Conservation (phyloP, 2,888 invertebrate genomes). For the Campopleginae sp. region DNA sequence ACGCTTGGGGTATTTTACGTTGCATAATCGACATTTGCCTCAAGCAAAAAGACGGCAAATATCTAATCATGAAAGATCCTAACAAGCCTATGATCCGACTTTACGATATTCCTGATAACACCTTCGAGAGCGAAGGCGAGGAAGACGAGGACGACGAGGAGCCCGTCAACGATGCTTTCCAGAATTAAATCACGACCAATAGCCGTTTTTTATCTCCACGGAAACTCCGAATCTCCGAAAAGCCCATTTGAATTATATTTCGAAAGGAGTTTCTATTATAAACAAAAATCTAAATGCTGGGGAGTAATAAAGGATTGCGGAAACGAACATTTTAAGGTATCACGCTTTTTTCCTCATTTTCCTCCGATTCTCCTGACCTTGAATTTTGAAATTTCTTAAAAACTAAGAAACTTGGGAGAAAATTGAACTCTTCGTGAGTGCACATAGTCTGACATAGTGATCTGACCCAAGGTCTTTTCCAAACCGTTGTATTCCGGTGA, state of each 20-base stretch:
- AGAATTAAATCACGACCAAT: slow-evolving; percentile 74
- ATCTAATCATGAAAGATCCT: slow-evolving; percentile 99
- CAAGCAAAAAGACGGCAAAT: slow-evolving; percentile 98
- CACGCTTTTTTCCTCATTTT: background rate
- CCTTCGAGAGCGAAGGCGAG: slow-evolving; percentile 99
- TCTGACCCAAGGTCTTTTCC: too few relatives aligned
- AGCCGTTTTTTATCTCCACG: background rate
- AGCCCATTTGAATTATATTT: background rate
- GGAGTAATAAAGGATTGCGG: slow-evolving; percentile 50
- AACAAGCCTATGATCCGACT: slow-evolving; percentile 99
- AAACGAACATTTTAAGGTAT: background rate
- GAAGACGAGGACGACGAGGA: slow-evolving; percentile 92
- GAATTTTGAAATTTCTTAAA: background rate
- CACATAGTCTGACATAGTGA: too few relatives aligned
- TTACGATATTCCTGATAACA: slow-evolving; percentile 99
- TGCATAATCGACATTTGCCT: slow-evolving; percentile 98
- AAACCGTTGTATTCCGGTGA: too few relatives aligned
- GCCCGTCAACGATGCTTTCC: slow-evolving; percentile 82
- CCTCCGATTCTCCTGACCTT: background rate
- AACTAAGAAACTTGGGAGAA: background rate
- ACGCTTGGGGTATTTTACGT: slow-evolving; percentile 99
- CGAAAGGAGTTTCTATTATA: background rate
- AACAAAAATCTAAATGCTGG: background rate
- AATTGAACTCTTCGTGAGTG: too few relatives aligned
- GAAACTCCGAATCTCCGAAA: background rate